Percentiles rank a stretch among this genome's conserved stretches.
These are phyloP conservation scores for Manis pentadactyla DNA, from an alignment of 2,797 vertebrate species.

Conservation along the genomic window DNA sequence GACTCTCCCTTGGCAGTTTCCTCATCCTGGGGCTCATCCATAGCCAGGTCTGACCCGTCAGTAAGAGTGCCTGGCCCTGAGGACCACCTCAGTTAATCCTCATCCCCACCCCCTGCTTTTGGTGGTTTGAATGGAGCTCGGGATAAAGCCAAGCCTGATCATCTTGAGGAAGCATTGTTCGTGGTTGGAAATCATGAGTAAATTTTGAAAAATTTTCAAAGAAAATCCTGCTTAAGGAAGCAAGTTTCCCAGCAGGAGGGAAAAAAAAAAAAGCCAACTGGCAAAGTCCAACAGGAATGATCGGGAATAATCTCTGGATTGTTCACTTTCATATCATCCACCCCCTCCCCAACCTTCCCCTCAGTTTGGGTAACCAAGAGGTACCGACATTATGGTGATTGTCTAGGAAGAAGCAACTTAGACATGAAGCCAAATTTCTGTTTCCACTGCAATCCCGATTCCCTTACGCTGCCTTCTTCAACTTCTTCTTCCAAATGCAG, in stretches of 20 bases:
- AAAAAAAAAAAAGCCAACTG: conserved; percentile 73
- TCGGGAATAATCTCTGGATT: conserved; percentile 67
- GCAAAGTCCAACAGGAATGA: conserved; percentile 58
- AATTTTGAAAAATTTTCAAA: conserved; percentile 80
- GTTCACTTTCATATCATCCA: conserved; percentile 51
- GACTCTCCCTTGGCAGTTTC: neutral
- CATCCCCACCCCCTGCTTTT: neutral
- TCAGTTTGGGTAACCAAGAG: conserved; percentile 55
- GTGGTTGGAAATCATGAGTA: conserved; percentile 82
- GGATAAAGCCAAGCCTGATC: conserved; percentile 67
- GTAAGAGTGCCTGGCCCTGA: neutral
- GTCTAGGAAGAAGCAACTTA: conserved; percentile 62
- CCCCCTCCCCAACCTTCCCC: conserved; percentile 7
- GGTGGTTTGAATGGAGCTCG: conserved; percentile 63
- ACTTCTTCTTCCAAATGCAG: conserved; percentile 72
- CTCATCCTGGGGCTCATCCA: neutral
- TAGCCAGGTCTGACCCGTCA: neutral
- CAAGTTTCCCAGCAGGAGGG: conserved; percentile 58
- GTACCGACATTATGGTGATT: conserved; percentile 58
- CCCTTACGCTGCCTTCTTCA: conserved; percentile 62
- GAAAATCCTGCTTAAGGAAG: conserved; percentile 80
- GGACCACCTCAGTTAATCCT: neutral
- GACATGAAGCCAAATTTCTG: conserved; percentile 77
- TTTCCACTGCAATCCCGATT: conserved; percentile 63
- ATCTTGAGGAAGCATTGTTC: conserved; percentile 72